Base-by-base conservation (phyloP, 2,797 vertebrate species). In the Tympanoctomys barrerae region DNA sequence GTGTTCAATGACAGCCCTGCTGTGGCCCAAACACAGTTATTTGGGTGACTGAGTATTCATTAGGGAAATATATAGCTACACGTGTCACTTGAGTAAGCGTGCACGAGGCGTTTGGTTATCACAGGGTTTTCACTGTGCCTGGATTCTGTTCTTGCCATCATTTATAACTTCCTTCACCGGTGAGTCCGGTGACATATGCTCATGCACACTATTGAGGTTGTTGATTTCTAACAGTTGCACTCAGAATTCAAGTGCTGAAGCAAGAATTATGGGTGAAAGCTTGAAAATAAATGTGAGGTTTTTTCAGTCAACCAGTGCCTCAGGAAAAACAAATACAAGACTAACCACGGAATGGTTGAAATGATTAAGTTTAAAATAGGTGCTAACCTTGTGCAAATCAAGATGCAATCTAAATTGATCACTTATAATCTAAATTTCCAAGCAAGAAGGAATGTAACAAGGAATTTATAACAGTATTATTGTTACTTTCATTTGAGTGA, bases 181-280 rank as follows among this genome's bases (percentile, higher is more conserved):
- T 79, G 21, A 10, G 9, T 85, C 87, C 4, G 57, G 86, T 42
- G 6, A 28, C 19, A 16, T 19, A 66, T 7, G 49, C 3, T 87
- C 83, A 81, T n/a, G 6, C 16, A 92, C 70, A 78, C 39, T 5
- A 78, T 31, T 82, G 61, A 61, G 16, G 42, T 89, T 87, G 33
- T 64, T 54, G 14, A 87, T 77, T 91, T 87, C 42, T 71, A 87
- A 7, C 26, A 80, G 16, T 21, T 81, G 42, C 42, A 33, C 49
- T 77, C 57, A 80, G 87, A 87, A 91, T 42, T 75, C 26, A 73
- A 93, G 59, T 90, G 49, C 85, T 87, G 79, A 96, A 61, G n/a
- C 78, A 66, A 89, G 22, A 78, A 70, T 18, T 90, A 39, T 61
- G 59, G 28, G 36, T 62, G 62, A 52, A 36, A 71, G 10, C 21